Evolutionary conservation across 2,888 invertebrate genomes (phyloP), one percentile per base, ranked within the genome.

Genomic region (Belgica antarctica): DNA sequence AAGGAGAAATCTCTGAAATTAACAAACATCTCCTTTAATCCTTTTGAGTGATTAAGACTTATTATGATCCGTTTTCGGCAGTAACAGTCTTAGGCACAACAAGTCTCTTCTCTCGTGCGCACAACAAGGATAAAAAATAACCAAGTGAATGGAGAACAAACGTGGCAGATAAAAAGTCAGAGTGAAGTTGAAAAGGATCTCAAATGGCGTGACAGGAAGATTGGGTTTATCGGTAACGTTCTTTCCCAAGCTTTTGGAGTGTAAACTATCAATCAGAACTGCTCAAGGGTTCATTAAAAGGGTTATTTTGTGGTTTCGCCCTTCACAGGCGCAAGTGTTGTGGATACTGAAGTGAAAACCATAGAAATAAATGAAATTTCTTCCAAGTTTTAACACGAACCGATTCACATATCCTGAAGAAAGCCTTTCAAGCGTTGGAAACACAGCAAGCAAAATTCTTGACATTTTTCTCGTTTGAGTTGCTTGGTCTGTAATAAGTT

Each of bases 11-110:
- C 59, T 59, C 59, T 59, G 27, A 59, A 59, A 59, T 59, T 59
- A 59, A 59, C 59, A 59, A 59, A 59, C 59, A 59, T 59, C 27
- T 19, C n/a, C 12, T 15, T 1, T 59, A 59, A 59, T 59, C 59
- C 59, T 59, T 59, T 59, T 27, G 59, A 59, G 59, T 59, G 59
- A 59, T 59, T 59, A 59, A 59, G 59, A 59, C 59, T 59, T 59
- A 25, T 59, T 24, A 59, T 27, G 25, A 59, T 59, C 59, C 27
- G 3, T 31, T 31, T 31, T 10, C 31, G 31, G 10, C 31, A 31
- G 31, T 31, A 31, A 31, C 4, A 31, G 31, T 31, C 10, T 31
- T n/a, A n/a, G n/a, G n/a, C n/a, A n/a, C n/a, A n/a, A n/a, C n/a
- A n/a, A n/a, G n/a, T n/a, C n/a, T n/a, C n/a, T n/a, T n/a, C n/a